Percentiles rank a stretch among this genome's conserved stretches.
Conservation (phyloP, 1,140 invertebrate species). For the Ladona fulva region DNA sequence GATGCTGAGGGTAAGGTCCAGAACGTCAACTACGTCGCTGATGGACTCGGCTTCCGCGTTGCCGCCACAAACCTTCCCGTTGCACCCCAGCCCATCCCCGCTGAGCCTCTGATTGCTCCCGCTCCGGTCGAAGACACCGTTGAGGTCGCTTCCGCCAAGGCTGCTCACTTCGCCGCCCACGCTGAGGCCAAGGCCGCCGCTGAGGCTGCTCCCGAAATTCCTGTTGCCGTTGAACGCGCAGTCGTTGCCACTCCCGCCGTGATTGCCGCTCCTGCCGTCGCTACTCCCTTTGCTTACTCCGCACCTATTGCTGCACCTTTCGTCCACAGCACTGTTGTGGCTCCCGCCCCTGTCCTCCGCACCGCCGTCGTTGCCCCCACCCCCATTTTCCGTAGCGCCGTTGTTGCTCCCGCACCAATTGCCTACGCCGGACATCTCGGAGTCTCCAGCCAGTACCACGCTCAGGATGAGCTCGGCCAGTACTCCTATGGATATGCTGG, state of each 20-base stretch:
- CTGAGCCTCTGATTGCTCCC: slow-evolving; percentile 13
- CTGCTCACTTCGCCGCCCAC: slow-evolving; percentile 12
- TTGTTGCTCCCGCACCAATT: neutral
- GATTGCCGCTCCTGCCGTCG: neutral
- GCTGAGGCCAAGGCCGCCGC: slow-evolving; percentile 18
- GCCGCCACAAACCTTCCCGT: slow-evolving; percentile 39
- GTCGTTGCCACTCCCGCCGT: neutral
- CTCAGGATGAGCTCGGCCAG: slow-evolving; percentile 28
- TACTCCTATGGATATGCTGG: slow-evolving; percentile 33
- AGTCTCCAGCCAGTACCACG: slow-evolving; percentile 32
- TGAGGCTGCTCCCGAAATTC: slow-evolving; percentile 20
- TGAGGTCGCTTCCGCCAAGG: slow-evolving; percentile 16
- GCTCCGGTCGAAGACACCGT: slow-evolving; percentile 28
- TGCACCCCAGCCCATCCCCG: neutral
- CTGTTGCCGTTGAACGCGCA: neutral
- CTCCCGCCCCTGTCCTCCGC: slow-evolving; percentile 5
- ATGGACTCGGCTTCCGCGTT: slow-evolving; percentile 43
- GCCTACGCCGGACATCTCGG: slow-evolving; percentile 20
- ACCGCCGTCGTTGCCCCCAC: neutral
- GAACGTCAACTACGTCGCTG: slow-evolving; percentile 41
- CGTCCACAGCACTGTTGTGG: neutral
- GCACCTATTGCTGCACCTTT: slow-evolving; percentile 24
- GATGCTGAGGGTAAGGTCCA: slow-evolving; percentile 42
- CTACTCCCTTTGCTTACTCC: neutral
- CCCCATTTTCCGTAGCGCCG: neutral